Evolutionary conservation across 1,140 invertebrate genomes (phyloP).

Genomic region (Ips typographus): DNA sequence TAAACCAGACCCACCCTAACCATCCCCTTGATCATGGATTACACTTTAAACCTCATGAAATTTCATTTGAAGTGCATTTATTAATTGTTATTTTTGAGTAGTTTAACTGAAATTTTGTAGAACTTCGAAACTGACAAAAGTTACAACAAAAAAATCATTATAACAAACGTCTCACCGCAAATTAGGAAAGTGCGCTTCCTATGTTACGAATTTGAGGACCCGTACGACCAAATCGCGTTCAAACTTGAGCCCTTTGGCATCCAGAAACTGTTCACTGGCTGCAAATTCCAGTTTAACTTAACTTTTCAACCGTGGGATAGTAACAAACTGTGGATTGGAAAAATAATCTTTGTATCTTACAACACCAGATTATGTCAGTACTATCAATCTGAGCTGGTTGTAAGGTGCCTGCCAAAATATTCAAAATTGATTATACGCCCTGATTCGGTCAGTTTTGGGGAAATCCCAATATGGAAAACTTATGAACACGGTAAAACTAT

Average conservation of each 20-base stretch:
- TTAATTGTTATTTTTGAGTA: too few relatives aligned
- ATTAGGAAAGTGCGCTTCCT: slow-evolving; percentile 30
- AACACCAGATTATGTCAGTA: slow-evolving; percentile 15
- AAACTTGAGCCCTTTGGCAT: slow-evolving; percentile 32
- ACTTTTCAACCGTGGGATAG: slow-evolving; percentile 24
- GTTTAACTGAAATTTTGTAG: neutral
- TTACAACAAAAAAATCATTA: slow-evolving; percentile 26
- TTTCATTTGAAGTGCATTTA: neutral
- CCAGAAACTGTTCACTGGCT: slow-evolving; percentile 29
- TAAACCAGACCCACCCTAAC: neutral
- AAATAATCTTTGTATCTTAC: slow-evolving; percentile 33
- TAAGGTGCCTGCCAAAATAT: slow-evolving; percentile 29
- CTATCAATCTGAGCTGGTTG: slow-evolving; percentile 25
- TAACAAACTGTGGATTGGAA: slow-evolving; percentile 13
- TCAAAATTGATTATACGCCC: slow-evolving; percentile 25
- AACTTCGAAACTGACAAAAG: slow-evolving; percentile 9
- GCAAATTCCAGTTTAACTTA: slow-evolving; percentile 15
- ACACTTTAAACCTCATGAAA: neutral
- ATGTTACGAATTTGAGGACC: slow-evolving; percentile 9
- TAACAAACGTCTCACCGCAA: slow-evolving; percentile 14
- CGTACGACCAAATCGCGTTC: slow-evolving; percentile 28
- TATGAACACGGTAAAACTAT: slow-evolving; percentile 19
- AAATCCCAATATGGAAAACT: slow-evolving; percentile 37
- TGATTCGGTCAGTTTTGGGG: slow-evolving; percentile 32
- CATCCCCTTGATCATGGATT: slow-evolving; percentile 1